Base-by-base conservation (phyloP, 2,888 invertebrate genomes). In the Harpagoxenus sublaevis region DNA sequence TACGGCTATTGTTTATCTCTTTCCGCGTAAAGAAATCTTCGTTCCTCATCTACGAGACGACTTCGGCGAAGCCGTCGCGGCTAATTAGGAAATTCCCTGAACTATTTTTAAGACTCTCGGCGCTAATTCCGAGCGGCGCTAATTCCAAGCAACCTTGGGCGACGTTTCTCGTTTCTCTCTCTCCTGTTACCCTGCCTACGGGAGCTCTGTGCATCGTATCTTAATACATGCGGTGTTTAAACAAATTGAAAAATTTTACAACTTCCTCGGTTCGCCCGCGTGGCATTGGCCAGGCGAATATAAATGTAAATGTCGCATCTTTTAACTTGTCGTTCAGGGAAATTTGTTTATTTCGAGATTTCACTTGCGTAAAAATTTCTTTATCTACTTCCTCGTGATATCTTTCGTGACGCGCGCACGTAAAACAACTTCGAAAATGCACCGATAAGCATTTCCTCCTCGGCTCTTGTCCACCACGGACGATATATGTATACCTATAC, bases 1-100 rank as follows among this genome's bases (percentile, higher is more conserved):
- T 57, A 62, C 71, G 0, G 60, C 55, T 35, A 71, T 82, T 71
- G 86, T 71, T 83, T 81, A 71, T 81, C 86, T 77, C 86, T 77
- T 65, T 57, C 57, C 39, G 71, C 39, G 71, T 35, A 60, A 60
- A 84, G 87, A 31, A 35, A 31, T 60, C 48, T 35, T 15, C 39
- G 53, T n/a, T 53, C 35, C 4, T 8, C 39, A 10, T 28, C 2
- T 42, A 3, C 55, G 18, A 74, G 75, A 81, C 84, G 48, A 62
- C 73, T 77, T n/a, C n/a, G 71, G 70, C 48, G 28, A 68, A n/a
- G 53, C 6, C 65, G 65, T 31, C 2, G 23, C 57, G 23, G 23
- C 35, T 79, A 71, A 79, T 79, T 60, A 60, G 60, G 18, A 51
- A 68, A 70, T 79, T 48, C 31, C 18, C 48, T 28, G 6, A 12